phyloP scores from a whole-genome alignment of 2,113 vertebrate species.

The Oryzias curvinotus region DNA sequence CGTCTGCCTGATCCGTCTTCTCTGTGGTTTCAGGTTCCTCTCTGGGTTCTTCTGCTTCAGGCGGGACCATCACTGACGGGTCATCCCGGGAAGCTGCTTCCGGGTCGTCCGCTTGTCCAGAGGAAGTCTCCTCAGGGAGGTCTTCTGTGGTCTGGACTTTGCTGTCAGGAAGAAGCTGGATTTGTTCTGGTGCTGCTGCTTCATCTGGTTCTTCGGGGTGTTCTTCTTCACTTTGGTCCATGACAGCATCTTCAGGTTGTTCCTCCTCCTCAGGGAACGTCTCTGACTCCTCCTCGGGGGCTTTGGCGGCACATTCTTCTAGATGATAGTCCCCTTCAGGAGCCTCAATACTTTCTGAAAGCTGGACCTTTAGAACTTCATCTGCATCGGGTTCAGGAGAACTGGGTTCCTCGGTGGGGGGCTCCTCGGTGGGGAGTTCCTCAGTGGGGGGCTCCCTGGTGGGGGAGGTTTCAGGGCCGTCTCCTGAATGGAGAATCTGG shows the following conservation, averaged over 20 bases:
- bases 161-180: slow-evolving; percentile 16
- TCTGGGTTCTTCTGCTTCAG: no score
- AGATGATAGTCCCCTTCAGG: slow-evolving; percentile 4
- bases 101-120: no score
- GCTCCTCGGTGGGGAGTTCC: slow-evolving; percentile 12
- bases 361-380: slow-evolving; percentile 34
- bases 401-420: slow-evolving; percentile 21
- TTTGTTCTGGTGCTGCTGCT: background rate
- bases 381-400: slow-evolving; percentile 33
- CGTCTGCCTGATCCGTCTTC: no score
- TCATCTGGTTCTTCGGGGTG: slow-evolving; percentile 12
- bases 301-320: slow-evolving; percentile 14
- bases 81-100: no score
- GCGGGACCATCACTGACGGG: no score
- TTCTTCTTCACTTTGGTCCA: slow-evolving; percentile 14
- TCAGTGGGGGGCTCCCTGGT: slow-evolving; percentile 50
- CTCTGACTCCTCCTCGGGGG: slow-evolving; percentile 1
- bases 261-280: slow-evolving; percentile 7
- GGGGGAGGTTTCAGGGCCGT: slow-evolving; percentile 32
- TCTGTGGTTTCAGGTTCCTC: no score
- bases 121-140: slow-evolving; percentile 18
- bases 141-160: slow-evolving; percentile 10
- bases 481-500: slow-evolving; percentile 18
- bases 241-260: slow-evolving; percentile 1
- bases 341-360: slow-evolving; percentile 5